Base-by-base conservation (phyloP, 2,888 invertebrate species). In the Thereva nobilitata region DNA sequence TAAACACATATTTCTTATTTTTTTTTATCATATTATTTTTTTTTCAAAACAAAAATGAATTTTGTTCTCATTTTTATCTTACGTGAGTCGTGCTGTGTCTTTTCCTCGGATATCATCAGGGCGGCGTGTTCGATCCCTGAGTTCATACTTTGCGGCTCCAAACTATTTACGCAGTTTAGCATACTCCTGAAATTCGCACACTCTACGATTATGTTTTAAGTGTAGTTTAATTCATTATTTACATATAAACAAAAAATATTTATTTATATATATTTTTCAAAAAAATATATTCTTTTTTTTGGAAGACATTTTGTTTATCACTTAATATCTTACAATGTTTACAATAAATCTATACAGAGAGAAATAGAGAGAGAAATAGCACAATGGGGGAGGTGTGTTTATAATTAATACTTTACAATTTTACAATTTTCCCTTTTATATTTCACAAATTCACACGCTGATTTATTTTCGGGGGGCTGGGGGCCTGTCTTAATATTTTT, bases 141-240 rank as follows among this genome's bases (percentile, higher is more conserved):
- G 78, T 91, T 92, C 84, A 92, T 87, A 79, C 81, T 81, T 85
- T 91, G 92, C 80, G 91, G 92, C 84, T 93, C 93, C 85, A 92
- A 86, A 79, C 91, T 91, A 87, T 93, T 93, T 84, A 93, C 92
- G 87, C 93, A 93, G 89, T 93, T 93, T 88, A 93, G 89, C 92
- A 93, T 93, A 88, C 93, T 93, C 88, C 89, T 89, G 88, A 80
- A 88, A 89, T 86, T 80, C 81, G 81, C 79, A 83, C 82, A 82
- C 82, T 82, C 82, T 82, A 82, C 80, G 82, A 80, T 81, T 82
- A 81, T 82, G 82, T 80, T 80, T 82, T 79, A 81, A 80, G 81
- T 80, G 81, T 79, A 80, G 78, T 77, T 79, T 76, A 73, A 69
- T 69, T 67, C 34, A 63, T 55, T 63, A 54, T 52, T 61, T 55